Evolutionary conservation across 2,797 vertebrate genomes (phyloP), one percentile per base, ranked within the genome.

Genomic region (Zalophus californianus): DNA sequence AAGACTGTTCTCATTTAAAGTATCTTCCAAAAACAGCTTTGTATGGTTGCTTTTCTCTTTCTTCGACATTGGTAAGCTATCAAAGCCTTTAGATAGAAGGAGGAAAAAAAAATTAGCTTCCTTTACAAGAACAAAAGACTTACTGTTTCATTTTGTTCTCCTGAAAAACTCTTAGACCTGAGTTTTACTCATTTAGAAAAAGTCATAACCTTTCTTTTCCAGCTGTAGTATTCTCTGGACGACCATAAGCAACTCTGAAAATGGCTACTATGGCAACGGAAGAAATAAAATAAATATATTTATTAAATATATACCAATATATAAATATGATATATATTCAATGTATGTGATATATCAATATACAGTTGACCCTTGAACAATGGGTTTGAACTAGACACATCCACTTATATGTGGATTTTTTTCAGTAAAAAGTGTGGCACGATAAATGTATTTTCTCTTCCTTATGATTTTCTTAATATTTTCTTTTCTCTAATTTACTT

Each of bases 1-100:
- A 96, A 96, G 77, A 94, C 7, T 85, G 75, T 95, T 96, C 91
- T 87, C 85, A 75, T 75, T 94, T 85, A 87, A 70, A 92, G 20
- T 38, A 86, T 58, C 70, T 92, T 94, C 82, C 50, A 79, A 87
- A 93, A 96, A 62, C 52, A 85, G 72, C 11, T 96, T 93, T 58
- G 52, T 66, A 80, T 7, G 7, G 27, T 94, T 95, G 58, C 32
- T 96, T 91, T 77, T 72, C 44, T 23, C 38, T 58, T 85, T 90
- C 75, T 89, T 86, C 78, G 66, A 73, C 52, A 95, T 64, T 82
- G 27, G 77, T 62, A 56, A 62, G 52, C 35, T 93, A 88, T 60
- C 21, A 91, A 73, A 97, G 68, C n/a, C 23, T 78, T 68, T 94
- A 75, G 14, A 82, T 29, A 91, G 60, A 64, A 70, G 1, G 0